phyloP scores from a whole-genome alignment of 2,797 vertebrate genomes.

The Dermochelys coriacea region DNA sequence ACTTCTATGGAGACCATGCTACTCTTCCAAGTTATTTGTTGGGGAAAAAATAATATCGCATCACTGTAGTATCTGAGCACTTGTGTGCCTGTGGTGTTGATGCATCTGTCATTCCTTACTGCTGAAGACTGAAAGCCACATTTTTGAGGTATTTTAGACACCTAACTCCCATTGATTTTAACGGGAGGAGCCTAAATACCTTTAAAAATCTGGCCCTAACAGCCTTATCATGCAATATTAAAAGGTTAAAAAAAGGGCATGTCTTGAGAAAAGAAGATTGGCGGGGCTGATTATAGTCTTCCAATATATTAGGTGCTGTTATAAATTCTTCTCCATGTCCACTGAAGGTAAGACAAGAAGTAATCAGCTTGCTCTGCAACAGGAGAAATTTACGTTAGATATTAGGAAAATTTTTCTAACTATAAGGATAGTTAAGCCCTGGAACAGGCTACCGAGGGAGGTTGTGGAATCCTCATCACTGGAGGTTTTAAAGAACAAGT shows the following conservation, averaged over 20 bases:
- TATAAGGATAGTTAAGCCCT: background rate
- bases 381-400: background rate
- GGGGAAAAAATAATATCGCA: background rate
- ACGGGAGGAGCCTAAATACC: background rate
- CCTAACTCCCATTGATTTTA: background rate
- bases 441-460: background rate
- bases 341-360: background rate
- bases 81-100: background rate
- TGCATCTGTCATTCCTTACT: background rate
- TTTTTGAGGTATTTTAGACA: background rate
- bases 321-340: background rate
- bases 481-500: background rate
- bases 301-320: background rate
- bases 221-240: background rate
- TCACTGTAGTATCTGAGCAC: background rate
- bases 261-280: background rate
- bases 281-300: background rate
- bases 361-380: background rate
- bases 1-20: background rate
- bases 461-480: background rate
- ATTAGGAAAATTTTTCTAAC: background rate
- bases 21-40: background rate
- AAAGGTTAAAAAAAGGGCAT: background rate
- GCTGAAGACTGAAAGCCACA: background rate
- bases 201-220: background rate